Base-by-base conservation (phyloP, 1,140 invertebrate species). In the Aplysia californica region DNA sequence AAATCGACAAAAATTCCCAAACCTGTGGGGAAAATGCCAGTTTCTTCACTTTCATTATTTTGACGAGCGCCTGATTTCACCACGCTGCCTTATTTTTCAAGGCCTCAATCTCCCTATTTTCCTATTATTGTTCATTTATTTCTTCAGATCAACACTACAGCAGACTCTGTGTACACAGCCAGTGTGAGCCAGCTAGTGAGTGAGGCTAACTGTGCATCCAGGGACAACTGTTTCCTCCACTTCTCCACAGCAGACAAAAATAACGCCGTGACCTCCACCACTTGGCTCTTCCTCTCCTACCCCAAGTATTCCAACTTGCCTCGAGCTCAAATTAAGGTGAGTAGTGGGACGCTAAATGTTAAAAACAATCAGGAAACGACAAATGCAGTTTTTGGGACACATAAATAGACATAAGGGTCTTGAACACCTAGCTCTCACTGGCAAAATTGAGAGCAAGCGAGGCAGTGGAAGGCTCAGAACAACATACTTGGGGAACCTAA, bases 131-230 rank as follows among this genome's bases (percentile, higher is more conserved):
- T 75, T 76, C 31, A n/a, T 35, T 59, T 75, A 29, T 29, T 6
- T 70, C 21, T 23, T 38, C 76, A 80, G 79, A n/a, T 80, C 39
- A 78, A 72, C 50, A 80, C 67, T 36, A 74, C 74, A 55, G 72
- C 79, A 26, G 76, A 72, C 26, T 74, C 69, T 5, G 70, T 80
- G 44, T 74, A 78, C 20, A 23, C 31, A n/a, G 26, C 50, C 29
- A 56, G 41, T 6, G 21, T 80, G 0, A 31, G 23, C 31, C n/a
- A 26, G 26, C 18, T 80, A n/a, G 29, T 76, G 58, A 36, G 1
- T 67, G 76, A 76, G 55, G 61, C 76, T 0, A 68, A 65, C 0
- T 80, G 79, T 61, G 35, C 55, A 21, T 61, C 41, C 18, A 68
- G 15, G 33, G 61, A 68, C 10, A 58, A 76, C 41, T 80, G 79